Percentiles rank a stretch among this genome's conserved stretches.
phyloP scores from a whole-genome alignment of 2,113 vertebrate species.

The Caloenas nicobarica region DNA sequence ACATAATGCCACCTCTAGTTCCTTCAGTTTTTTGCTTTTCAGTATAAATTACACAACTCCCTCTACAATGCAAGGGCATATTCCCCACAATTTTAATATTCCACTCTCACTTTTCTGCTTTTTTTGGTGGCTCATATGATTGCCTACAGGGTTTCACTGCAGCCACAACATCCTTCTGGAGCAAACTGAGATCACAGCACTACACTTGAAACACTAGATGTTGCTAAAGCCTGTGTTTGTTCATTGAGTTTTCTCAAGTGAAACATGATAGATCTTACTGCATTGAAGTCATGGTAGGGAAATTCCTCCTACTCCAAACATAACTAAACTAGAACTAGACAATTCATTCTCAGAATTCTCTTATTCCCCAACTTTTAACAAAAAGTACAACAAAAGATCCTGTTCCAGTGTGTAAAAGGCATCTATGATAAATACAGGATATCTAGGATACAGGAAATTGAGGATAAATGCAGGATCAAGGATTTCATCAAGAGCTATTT shows the following conservation, averaged over 20 bases:
- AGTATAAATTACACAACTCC: not conserved
- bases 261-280: not conserved
- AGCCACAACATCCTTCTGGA: not conserved
- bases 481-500: not conserved
- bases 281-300: not conserved
- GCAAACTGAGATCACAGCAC: not conserved
- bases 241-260: not conserved
- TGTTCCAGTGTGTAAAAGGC: not conserved
- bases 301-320: not conserved
- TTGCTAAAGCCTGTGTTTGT: conserved; percentile 29
- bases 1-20: not conserved
- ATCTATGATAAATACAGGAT: not conserved
- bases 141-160: not conserved
- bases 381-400: not conserved
- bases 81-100: not conserved
- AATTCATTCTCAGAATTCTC: not conserved
- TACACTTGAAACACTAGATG: conserved; percentile 4
- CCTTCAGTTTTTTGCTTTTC: not conserved
- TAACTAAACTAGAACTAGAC: not conserved
- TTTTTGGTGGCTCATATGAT: not conserved
- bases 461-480: not conserved
- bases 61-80: not conserved
- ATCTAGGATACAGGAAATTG: not conserved
- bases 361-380: not conserved
- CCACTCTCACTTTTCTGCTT: not conserved